phyloP scores from a whole-genome alignment of 2,888 invertebrate species.

The Cataglyphis livida region DNA sequence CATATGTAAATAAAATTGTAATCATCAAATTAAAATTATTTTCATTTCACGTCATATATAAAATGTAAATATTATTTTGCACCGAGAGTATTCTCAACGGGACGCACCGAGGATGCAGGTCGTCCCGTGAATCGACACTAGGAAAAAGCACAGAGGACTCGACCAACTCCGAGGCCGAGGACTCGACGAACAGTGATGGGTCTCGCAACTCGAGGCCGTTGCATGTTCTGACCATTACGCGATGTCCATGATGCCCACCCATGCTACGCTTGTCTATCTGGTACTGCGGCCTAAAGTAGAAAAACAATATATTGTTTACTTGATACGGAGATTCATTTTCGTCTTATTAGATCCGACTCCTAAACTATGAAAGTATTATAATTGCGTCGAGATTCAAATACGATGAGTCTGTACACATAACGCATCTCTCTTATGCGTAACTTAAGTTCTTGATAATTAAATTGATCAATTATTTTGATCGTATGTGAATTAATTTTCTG shows the following conservation, averaged over 20 bases:
- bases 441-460: not conserved
- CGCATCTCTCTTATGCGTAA: not conserved
- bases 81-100: not conserved
- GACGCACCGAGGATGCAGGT: slow-evolving; percentile 86
- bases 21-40: slow-evolving; percentile 4
- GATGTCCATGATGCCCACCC: slow-evolving; percentile 84
- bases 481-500: not conserved
- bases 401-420: not conserved
- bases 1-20: not conserved
- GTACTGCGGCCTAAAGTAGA: slow-evolving; percentile 86
- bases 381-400: not conserved
- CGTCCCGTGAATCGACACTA: slow-evolving; percentile 87
- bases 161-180: slow-evolving; percentile 84
- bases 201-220: slow-evolving; percentile 92
- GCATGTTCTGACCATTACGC: slow-evolving; percentile 92
- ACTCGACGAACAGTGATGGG: slow-evolving; percentile 84
- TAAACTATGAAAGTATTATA: not conserved
- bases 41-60: not conserved
- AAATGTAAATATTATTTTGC: not conserved
- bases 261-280: slow-evolving; percentile 85
- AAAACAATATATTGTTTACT: slow-evolving; percentile 7
- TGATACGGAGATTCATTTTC: not conserved
- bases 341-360: not conserved
- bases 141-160: slow-evolving; percentile 87
- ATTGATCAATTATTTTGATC: not conserved